Evolutionary conservation across 2,113 vertebrate species (phyloP).

Genomic region (Dissostichus mawsoni): DNA sequence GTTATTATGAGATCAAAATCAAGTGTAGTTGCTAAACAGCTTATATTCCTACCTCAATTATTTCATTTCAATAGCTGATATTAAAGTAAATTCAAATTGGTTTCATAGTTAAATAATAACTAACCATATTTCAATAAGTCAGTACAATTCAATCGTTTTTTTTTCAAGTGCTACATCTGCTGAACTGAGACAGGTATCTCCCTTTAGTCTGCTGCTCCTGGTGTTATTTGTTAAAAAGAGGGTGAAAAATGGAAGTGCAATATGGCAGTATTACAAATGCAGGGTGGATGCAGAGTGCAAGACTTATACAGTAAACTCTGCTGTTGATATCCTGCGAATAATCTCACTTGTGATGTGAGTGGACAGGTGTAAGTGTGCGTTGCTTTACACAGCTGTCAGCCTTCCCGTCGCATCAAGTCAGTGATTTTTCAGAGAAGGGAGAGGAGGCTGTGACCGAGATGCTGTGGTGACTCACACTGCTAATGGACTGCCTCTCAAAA

Average conservation of each 20-base stretch:
- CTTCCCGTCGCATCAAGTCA: constrained; percentile 54
- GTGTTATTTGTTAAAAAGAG: constrained; percentile 22
- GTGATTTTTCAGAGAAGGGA: constrained; percentile 62
- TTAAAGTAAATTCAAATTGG: background rate
- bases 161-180: background rate
- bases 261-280: constrained; percentile 12
- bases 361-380: constrained; percentile 73
- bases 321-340: constrained; percentile 60
- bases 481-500: constrained; percentile 35
- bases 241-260: background rate
- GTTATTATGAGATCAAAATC: constrained; percentile 30
- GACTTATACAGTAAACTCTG: constrained; percentile 41
- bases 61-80: constrained; percentile 2
- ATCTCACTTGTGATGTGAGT: constrained; percentile 66
- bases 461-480: constrained; percentile 22
- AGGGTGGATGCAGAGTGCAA: constrained; percentile 15
- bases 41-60: background rate
- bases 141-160: background rate
- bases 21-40: background rate
- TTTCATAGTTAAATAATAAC: background rate
- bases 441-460: constrained; percentile 40
- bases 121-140: background rate
- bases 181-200: background rate
- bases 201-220: background rate
- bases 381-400: constrained; percentile 75